Evolutionary conservation across 2,797 vertebrate species (phyloP), one percentile per base, ranked within the genome.

Genomic region (Sebastes flavidus): DNA sequence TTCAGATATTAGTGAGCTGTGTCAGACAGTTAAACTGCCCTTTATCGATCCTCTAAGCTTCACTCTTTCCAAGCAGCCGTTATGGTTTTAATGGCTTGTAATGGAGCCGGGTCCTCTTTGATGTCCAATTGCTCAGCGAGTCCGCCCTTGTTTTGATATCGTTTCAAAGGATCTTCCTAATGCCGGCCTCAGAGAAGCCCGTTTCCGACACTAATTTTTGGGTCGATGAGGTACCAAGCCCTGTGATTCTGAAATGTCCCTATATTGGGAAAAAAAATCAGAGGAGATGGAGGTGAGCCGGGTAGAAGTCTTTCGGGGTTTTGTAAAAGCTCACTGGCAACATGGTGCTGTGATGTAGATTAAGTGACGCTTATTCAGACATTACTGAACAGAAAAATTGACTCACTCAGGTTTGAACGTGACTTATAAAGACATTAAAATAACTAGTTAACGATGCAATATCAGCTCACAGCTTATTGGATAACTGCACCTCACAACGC

Each of bases 71-170:
- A 92, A 93, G 91, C 84, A 91, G 87, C 90, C 81, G 83, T 90
- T 93, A 85, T 91, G 89, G 89, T 94, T 95, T 95, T 95, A 95
- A 96, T 96, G 94, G 93, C 89, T 93, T 88, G 93, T 96, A 96
- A 95, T 96, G 92, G 95, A 95, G 88, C 88, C 72, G 89, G 78
- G 83, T 87, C 74, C 85, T 91, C 87, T 93, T 91, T 91, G 91
- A 94, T 88, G 91, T 93, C 81, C 88, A 87, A 86, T 81, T 85
- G 81, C 91, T 90, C 79, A 2, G 86, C 27, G 52, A 87, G 86
- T 81, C 82, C 60, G 20, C 78, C 77, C 84, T 88, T 90, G 83
- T 90, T 92, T 87, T 91, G 70, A 83, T 84, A 83, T 78, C 20
- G 58, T 91, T 91, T 88, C 70, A 78, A 78, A 87, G 77, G 79